Percentiles rank a stretch among this genome's conserved stretches.
phyloP scores from a whole-genome alignment of 2,888 invertebrate genomes.

The Drosophila lacicola region DNA sequence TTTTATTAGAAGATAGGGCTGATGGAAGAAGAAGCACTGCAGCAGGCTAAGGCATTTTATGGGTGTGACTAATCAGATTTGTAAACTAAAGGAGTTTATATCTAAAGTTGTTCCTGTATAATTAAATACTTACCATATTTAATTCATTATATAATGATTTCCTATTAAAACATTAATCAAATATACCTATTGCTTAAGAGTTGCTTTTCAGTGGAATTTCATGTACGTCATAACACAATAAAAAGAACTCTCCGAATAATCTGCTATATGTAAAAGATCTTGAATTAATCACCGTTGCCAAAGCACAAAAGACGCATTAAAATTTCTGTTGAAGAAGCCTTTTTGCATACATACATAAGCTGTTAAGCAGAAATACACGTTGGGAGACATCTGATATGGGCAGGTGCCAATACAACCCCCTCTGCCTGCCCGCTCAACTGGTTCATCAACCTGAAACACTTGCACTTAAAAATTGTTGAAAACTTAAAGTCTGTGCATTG shows the following conservation, averaged over 20 bases:
- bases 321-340: slow-evolving; percentile 20
- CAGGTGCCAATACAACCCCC: background rate
- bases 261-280: background rate
- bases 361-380: slow-evolving; percentile 19
- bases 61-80: too few species aligned
- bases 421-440: slow-evolving; percentile 28
- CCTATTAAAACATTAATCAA: too few species aligned
- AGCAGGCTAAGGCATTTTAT: too few species aligned
- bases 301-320: background rate
- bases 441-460: slow-evolving; percentile 66
- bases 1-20: too few species aligned
- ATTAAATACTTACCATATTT: too few species aligned
- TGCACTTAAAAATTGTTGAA: slow-evolving; percentile 54
- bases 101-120: too few species aligned
- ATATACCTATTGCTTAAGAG: too few species aligned
- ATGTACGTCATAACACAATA: background rate
- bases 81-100: too few species aligned
- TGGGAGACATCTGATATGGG: slow-evolving; percentile 20
- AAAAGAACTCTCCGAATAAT: background rate
- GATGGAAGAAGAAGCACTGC: too few species aligned
- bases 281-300: slow-evolving; percentile 17
- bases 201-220: too few species aligned
- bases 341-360: slow-evolving; percentile 3
- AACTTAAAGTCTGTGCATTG: slow-evolving; percentile 53
- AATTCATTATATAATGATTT: too few species aligned